Conservation (phyloP, 53 echinoderm and acorn worm species). For the Pentamera pediparva region DNA sequence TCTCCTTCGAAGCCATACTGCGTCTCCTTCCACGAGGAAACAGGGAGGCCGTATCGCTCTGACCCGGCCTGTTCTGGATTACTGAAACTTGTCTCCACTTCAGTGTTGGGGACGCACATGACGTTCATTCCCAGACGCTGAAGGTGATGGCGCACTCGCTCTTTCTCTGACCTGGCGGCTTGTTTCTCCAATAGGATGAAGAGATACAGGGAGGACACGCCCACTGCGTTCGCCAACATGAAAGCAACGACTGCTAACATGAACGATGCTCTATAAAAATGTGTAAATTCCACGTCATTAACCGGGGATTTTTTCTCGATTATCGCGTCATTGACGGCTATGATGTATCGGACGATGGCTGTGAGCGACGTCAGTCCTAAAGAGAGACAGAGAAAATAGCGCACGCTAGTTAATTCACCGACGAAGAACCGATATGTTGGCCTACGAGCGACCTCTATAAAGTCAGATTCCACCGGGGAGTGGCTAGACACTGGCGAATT, state of each 20-base stretch:
- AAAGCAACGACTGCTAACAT: constrained; percentile 68
- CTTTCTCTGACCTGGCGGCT: constrained; percentile 72
- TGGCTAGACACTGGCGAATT: too few relatives aligned
- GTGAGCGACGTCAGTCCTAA: constrained; percentile 69
- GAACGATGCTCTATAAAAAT: constrained; percentile 66
- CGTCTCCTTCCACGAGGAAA: constrained; percentile 20
- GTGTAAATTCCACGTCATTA: constrained; percentile 54
- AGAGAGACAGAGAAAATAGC: neutral
- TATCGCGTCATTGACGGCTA: constrained; percentile 81
- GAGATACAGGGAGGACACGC: constrained; percentile 68
- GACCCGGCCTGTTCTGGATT: neutral
- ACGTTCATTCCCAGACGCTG: constrained; percentile 33
- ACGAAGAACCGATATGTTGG: too few relatives aligned
- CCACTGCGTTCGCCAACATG: constrained; percentile 64
- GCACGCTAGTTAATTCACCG: too few relatives aligned
- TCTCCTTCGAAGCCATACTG: constrained; percentile 34
- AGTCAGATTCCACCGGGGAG: too few relatives aligned
- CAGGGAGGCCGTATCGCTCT: neutral
- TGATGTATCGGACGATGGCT: constrained; percentile 70
- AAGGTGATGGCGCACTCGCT: constrained; percentile 67
- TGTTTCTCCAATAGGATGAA: constrained; percentile 78
- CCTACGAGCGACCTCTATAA: too few relatives aligned
- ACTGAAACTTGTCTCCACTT: constrained; percentile 4
- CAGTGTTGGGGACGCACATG: neutral
- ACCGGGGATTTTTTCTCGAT: constrained; percentile 70